Evolutionary conservation across 2,797 vertebrate genomes (phyloP).

Genomic region (Okamejei kenojei): DNA sequence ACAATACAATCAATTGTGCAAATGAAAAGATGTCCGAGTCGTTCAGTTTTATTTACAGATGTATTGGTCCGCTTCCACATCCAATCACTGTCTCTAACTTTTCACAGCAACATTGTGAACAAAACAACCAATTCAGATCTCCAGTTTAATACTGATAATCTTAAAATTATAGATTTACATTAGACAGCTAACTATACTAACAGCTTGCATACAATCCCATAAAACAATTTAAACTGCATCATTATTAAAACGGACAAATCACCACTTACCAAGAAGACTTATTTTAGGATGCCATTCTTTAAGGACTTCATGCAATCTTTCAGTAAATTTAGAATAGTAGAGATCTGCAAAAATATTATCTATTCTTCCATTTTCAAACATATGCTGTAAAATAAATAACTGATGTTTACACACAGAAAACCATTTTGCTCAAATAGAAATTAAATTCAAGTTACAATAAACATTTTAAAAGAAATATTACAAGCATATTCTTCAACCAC

Average conservation of each 20-base stretch:
- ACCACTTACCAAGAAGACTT: constrained; percentile 44
- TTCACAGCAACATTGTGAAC: neutral
- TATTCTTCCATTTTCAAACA: constrained; percentile 48
- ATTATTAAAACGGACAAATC: neutral
- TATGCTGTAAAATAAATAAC: constrained; percentile 42
- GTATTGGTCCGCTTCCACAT: too few relatives aligned
- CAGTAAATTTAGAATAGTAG: constrained; percentile 47
- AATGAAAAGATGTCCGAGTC: too few relatives aligned
- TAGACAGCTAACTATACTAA: neutral
- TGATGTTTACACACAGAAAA: neutral
- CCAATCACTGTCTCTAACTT: too few relatives aligned
- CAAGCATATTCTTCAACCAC: too few relatives aligned
- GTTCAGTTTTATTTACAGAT: too few relatives aligned
- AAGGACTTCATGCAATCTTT: constrained; percentile 47
- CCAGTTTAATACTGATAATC: neutral
- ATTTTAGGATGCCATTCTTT: constrained; percentile 46
- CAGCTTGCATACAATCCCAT: neutral
- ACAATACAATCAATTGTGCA: too few relatives aligned
- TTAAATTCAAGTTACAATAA: neutral
- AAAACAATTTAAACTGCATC: neutral
- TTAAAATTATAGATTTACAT: neutral
- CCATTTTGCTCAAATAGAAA: neutral
- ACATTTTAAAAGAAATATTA: neutral
- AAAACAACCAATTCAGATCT: neutral
- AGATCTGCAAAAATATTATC: constrained; percentile 48